These are phyloP conservation scores for Apteryx owenii DNA, from an alignment of 2,113 vertebrate genomes.

Conservation along the genomic window DNA sequence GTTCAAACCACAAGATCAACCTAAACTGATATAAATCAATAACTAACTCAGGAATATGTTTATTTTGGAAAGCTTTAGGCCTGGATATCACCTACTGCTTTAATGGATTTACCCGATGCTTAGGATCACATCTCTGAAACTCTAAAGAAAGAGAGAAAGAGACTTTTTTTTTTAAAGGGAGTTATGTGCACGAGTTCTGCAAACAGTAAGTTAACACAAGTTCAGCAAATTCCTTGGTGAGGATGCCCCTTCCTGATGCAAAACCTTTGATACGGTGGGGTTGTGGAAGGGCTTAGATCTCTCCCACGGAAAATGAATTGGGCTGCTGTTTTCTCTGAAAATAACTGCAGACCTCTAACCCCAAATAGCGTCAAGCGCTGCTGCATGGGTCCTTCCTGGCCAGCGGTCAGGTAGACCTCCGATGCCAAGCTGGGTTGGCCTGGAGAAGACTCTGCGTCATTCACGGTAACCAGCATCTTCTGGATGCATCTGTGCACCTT, in stretches of 20 bases:
- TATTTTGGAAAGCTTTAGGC: slow-evolving; percentile 58
- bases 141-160: slow-evolving; percentile 13
- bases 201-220: not conserved
- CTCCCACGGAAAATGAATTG: accelerated
- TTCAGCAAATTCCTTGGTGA: not conserved
- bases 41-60: slow-evolving; percentile 63
- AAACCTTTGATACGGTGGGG: not conserved
- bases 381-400: not conserved
- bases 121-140: slow-evolving; percentile 44
- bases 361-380: accelerated
- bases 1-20: slow-evolving; percentile 74
- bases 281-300: not conserved
- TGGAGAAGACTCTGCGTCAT: not conserved
- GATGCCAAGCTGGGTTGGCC: not conserved
- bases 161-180: slow-evolving; percentile 21
- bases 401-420: not conserved
- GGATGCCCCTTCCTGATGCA: not conserved
- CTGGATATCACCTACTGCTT: slow-evolving; percentile 66
- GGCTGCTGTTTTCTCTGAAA: not conserved
- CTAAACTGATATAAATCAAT: slow-evolving; percentile 73
- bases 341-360: not conserved
- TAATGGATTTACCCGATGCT: slow-evolving; percentile 68
- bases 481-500: not conserved
- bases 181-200: accelerated
- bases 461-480: not conserved